These are phyloP conservation scores for Syngnathus typhle DNA, from an alignment of 2,113 vertebrate genomes.

Conservation along the genomic window DNA sequence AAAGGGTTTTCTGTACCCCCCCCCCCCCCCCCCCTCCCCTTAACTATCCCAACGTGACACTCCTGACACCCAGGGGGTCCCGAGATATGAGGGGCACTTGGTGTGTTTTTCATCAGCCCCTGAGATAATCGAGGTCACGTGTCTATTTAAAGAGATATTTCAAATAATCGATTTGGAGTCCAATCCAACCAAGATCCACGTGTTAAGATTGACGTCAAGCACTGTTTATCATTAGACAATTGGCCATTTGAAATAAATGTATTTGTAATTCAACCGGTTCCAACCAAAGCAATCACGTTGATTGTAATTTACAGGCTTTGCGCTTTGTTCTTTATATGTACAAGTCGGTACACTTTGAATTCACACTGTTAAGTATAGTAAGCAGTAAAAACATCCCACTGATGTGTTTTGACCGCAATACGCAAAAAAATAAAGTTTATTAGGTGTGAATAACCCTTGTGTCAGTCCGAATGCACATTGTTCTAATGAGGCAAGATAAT, in stretches of 20 bases:
- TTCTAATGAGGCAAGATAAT: background rate
- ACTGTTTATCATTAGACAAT: background rate
- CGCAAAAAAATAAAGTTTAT: background rate
- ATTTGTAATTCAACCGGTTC: background rate
- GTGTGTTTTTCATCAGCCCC: constrained; percentile 9
- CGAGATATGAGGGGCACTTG: constrained; percentile 5
- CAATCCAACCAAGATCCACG: background rate
- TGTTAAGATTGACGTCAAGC: background rate
- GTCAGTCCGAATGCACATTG: background rate
- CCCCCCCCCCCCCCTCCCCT: background rate
- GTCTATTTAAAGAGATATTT: background rate
- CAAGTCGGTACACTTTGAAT: background rate
- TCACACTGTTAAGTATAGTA: too few species aligned
- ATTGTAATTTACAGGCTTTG: too few species aligned
- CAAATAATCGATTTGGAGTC: background rate
- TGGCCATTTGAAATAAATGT: background rate
- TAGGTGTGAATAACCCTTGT: too few species aligned
- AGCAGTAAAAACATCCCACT: background rate
- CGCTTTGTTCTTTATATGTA: too few species aligned
- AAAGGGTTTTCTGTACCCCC: constrained; percentile 34
- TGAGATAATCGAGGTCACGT: constrained; percentile 13
- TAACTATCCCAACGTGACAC: constrained; percentile 15
- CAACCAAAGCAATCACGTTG: background rate
- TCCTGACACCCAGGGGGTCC: constrained; percentile 21
- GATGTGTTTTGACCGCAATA: background rate